Percentiles rank a stretch among this genome's conserved stretches.
These are phyloP conservation scores for Operophtera brumata DNA, from an alignment of 2,888 invertebrate species.

Conservation along the genomic window DNA sequence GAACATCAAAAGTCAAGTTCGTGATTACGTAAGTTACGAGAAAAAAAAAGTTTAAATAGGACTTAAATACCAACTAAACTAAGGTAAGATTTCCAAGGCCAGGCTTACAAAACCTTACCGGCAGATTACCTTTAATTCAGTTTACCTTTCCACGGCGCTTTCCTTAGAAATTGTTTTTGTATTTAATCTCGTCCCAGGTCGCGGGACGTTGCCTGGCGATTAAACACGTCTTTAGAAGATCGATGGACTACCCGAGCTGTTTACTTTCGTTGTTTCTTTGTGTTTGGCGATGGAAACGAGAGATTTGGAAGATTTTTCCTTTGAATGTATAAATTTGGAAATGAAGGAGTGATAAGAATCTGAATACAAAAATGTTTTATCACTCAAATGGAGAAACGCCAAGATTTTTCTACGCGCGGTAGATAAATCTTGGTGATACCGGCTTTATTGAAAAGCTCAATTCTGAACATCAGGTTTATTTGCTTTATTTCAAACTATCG, in stretches of 20 bases:
- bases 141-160: slow-evolving; percentile 18
- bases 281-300: slow-evolving; percentile 17
- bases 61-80: too few relatives aligned
- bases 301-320: slow-evolving; percentile 6
- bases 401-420: background rate
- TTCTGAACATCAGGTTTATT: too few relatives aligned
- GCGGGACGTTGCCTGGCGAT: slow-evolving; percentile 51
- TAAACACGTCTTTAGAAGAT: slow-evolving; percentile 55
- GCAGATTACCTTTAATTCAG: slow-evolving; percentile 9
- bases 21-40: too few relatives aligned
- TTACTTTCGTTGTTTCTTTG: slow-evolving; percentile 38
- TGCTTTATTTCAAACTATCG: too few relatives aligned
- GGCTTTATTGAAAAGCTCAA: too few relatives aligned
- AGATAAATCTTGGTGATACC: background rate
- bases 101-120: background rate
- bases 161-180: slow-evolving; percentile 45
- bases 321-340: slow-evolving; percentile 10
- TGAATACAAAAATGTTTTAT: slow-evolving; percentile 11
- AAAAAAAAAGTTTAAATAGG: too few relatives aligned
- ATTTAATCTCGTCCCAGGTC: slow-evolving; percentile 53
- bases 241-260: slow-evolving; percentile 42
- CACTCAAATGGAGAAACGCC: background rate
- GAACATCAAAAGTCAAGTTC: too few relatives aligned
- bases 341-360: slow-evolving; percentile 8
- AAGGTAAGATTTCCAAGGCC: background rate